Base-by-base conservation (phyloP, 2,888 invertebrate species). In the Dryocosmus kuriphilus region DNA sequence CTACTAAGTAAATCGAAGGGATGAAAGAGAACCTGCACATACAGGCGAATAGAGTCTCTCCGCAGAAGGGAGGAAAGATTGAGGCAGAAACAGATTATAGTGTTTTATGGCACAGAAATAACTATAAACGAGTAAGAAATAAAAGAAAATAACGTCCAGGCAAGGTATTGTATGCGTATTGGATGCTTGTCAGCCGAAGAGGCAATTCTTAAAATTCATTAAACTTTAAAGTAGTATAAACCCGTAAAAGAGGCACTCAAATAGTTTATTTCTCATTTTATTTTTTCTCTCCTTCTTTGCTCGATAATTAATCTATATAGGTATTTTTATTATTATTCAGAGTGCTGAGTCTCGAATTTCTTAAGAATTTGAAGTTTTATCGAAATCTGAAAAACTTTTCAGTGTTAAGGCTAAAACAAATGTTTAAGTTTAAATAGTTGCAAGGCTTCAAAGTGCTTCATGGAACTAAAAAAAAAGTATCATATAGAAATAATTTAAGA, bases 181-280 rank as follows among this genome's bases (percentile, higher is more conserved):
- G 51, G 51, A 51, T 51, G 51, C n/a, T 51, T n/a, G 9, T 51
- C n/a, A n/a, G 46, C 46, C 16, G n/a, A n/a, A 46, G n/a, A n/a
- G 51, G 51, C 51, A n/a, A 51, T 51, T 51, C 51, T n/a, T 9
- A n/a, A 51, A 51, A 51, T n/a, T 51, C n/a, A 51, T 51, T 51
- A n/a, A 51, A 51, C 51, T 51, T 51, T 51, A 3, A n/a, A 51
- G n/a, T n/a, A 8, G n/a, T 22, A 51, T n/a, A 3, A 22, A 22
- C 8, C n/a, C 51, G 9, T 51, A 51, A 51, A n/a, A 51, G n/a
- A 19, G 5, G 6, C 7, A 46, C 46, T 16, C 7, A 19, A 19
- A 46, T 46, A 46, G 19, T 46, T 46, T n/a, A 19, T 19, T 19
- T 2, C 7, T 19, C 6, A 19, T 46, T 46, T 46, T 46, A 46